These are phyloP conservation scores for Euphysa ruthae DNA, from an alignment of 30 jellyfish, hydroid and myxozoan genomes.

Conservation along the genomic window DNA sequence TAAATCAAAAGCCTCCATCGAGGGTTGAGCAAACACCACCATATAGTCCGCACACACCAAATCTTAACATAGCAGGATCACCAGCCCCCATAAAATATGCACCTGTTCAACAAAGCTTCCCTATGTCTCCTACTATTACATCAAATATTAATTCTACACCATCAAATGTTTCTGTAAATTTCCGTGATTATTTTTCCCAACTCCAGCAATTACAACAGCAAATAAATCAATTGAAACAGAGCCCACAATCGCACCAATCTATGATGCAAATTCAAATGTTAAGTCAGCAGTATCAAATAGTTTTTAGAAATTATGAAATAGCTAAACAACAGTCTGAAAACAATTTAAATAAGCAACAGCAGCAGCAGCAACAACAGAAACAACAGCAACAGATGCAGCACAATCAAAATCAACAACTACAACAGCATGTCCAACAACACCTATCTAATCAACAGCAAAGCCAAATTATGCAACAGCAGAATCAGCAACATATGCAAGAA, in stretches of 20 bases:
- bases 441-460: too few species aligned
- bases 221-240: slow-evolving; percentile 14
- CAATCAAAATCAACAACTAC: too few species aligned
- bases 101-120: slow-evolving; percentile 16
- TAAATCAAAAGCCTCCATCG: slow-evolving; percentile 3
- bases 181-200: background rate
- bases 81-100: slow-evolving; percentile 42
- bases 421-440: too few species aligned
- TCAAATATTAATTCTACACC: background rate
- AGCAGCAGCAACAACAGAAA: background rate
- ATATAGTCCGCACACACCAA: slow-evolving; percentile 6
- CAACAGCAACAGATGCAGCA: slow-evolving; percentile 4
- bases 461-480: too few species aligned
- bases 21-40: background rate
- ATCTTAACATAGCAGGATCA: slow-evolving; percentile 34
- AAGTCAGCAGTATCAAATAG: slow-evolving; percentile 20
- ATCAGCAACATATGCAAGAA: too few species aligned
- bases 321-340: slow-evolving; percentile 23
- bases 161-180: background rate
- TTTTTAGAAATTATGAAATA: slow-evolving; percentile 21
- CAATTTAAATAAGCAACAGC: background rate
- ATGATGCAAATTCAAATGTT: slow-evolving; percentile 14
- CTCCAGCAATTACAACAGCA: slow-evolving; percentile 32
- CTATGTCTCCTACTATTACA: slow-evolving; percentile 19
- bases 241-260: slow-evolving; percentile 11